phyloP scores from a whole-genome alignment of 2,888 invertebrate genomes.

The Maniola hyperantus region DNA sequence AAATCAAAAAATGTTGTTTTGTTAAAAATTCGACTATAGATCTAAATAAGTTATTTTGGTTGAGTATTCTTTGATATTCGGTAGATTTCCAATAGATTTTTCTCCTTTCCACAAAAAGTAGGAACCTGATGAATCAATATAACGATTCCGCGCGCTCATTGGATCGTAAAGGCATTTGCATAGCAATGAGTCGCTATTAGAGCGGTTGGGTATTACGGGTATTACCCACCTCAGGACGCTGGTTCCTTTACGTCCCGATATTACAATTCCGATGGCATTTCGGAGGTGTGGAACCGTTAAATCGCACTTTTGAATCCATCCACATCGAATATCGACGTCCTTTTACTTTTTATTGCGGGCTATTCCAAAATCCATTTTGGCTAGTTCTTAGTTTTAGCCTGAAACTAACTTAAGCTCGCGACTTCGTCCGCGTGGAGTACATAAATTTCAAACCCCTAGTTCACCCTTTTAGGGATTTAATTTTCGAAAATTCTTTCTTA shows the following conservation, averaged over 20 bases:
- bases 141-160: constrained; percentile 15
- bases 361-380: not conserved
- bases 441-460: no score
- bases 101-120: not conserved
- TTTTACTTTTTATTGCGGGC: constrained; percentile 1
- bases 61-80: no score
- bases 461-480: no score
- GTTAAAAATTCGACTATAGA: no score
- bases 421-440: no score
- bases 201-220: constrained; percentile 23
- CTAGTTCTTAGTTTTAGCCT: not conserved
- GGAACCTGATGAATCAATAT: constrained; percentile 4
- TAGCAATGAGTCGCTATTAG: constrained; percentile 43
- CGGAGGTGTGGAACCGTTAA: constrained; percentile 27
- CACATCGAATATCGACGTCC: constrained; percentile 11
- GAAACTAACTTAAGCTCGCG: no score
- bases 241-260: constrained; percentile 33
- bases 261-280: constrained; percentile 26
- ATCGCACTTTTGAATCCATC: constrained; percentile 22
- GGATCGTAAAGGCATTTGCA: constrained; percentile 41
- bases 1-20: no score
- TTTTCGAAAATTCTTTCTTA: no score
- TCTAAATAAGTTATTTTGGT: no score
- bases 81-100: not conserved
- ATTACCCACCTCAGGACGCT: constrained; percentile 31